Conservation (phyloP, 2,888 invertebrate species). For the Spodoptera littoralis region DNA sequence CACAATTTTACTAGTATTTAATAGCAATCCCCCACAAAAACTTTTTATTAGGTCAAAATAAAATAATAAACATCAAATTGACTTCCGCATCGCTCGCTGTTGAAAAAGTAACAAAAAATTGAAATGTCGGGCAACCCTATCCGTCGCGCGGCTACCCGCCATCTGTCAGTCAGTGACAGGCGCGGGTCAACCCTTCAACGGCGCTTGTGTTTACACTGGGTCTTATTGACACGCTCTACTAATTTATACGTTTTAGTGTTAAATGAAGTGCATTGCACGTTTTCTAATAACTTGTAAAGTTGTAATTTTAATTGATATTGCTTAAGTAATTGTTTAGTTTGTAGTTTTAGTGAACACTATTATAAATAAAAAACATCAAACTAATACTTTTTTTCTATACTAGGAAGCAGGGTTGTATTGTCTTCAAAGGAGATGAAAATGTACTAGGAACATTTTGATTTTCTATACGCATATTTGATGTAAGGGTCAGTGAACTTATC, state of each 20-base stretch:
- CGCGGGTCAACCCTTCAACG: constrained; percentile 61
- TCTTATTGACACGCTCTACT: constrained; percentile 53
- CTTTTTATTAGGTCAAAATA: constrained; percentile 34
- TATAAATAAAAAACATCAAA: too few species aligned
- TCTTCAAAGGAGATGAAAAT: neutral
- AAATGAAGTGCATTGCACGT: constrained; percentile 31
- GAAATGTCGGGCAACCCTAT: constrained; percentile 64
- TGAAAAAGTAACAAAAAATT: constrained; percentile 47
- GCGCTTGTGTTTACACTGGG: constrained; percentile 55
- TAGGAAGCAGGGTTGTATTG: too few species aligned
- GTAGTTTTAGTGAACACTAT: too few species aligned
- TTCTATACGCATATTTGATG: too few species aligned
- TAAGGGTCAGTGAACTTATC: too few species aligned
- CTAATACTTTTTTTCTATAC: too few species aligned
- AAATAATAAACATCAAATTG: constrained; percentile 31
- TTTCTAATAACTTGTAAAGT: constrained; percentile 6
- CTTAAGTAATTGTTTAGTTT: neutral
- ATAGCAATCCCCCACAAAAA: neutral
- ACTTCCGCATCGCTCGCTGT: constrained; percentile 49
- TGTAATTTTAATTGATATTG: constrained; percentile 14
- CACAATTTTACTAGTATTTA: too few species aligned
- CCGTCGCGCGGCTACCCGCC: constrained; percentile 54
- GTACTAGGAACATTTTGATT: too few species aligned
- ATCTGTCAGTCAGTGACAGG: constrained; percentile 73
- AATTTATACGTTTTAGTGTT: constrained; percentile 49